Evolutionary conservation across 2,888 invertebrate species (phyloP).

Genomic region (Dasypogon diadema): DNA sequence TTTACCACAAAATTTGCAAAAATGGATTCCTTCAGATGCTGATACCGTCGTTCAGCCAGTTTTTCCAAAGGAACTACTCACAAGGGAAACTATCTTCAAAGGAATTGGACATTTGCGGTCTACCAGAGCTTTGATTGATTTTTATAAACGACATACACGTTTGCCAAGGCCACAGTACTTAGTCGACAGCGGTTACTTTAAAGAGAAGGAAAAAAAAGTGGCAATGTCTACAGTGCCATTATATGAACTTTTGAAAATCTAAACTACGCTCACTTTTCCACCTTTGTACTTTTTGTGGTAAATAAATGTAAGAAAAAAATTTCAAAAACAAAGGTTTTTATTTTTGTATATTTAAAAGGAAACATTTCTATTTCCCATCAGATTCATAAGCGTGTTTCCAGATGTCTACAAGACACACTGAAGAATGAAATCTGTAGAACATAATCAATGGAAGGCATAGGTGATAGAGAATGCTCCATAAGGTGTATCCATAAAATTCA

Average conservation of each 20-base stretch:
- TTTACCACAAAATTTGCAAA: slow-evolving; percentile 63
- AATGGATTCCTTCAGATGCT: slow-evolving; percentile 60
- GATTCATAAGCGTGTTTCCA: slow-evolving; percentile 82
- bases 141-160: slow-evolving; percentile 62
- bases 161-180: slow-evolving; percentile 63
- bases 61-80: slow-evolving; percentile 64
- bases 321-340: neutral
- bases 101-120: slow-evolving; percentile 67
- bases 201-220: slow-evolving; percentile 54
- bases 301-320: neutral
- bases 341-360: neutral
- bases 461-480: slow-evolving; percentile 81
- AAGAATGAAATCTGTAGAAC: slow-evolving; percentile 83
- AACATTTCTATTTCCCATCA: slow-evolving; percentile 58
- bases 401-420: slow-evolving; percentile 83
- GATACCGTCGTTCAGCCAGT: slow-evolving; percentile 63
- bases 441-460: slow-evolving; percentile 80
- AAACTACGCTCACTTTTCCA: neutral
- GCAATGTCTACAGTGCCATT: slow-evolving; percentile 62
- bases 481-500: slow-evolving; percentile 75
- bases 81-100: slow-evolving; percentile 64
- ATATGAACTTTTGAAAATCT: slow-evolving; percentile 61
- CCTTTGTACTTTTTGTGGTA: too few species aligned
- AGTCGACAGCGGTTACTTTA: slow-evolving; percentile 62
- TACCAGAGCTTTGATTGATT: slow-evolving; percentile 63